phyloP scores from a whole-genome alignment of 1,140 invertebrate genomes.

The Aethina tumida region DNA sequence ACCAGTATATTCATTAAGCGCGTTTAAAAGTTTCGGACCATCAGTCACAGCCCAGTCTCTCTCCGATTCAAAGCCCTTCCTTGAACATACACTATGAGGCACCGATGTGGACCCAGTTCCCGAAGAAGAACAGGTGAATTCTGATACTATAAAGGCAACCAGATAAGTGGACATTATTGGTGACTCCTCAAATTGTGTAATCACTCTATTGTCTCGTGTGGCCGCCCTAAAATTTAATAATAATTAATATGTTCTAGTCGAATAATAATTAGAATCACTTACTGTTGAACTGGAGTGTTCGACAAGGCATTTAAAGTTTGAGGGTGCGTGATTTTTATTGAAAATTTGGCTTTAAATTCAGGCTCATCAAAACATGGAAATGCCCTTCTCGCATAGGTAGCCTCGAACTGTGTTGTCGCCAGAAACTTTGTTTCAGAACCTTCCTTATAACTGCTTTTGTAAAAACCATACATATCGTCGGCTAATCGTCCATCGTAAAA shows the following conservation, averaged over 20 bases:
- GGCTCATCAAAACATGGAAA: constrained; percentile 92
- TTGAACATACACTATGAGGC: constrained; percentile 49
- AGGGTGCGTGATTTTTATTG: constrained; percentile 50
- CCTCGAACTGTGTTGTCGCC: constrained; percentile 70
- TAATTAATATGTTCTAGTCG: too few species aligned
- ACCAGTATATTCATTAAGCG: constrained; percentile 9
- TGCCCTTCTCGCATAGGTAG: constrained; percentile 65
- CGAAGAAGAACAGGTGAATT: constrained; percentile 30
- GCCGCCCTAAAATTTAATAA: constrained; percentile 28
- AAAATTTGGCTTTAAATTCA: constrained; percentile 64
- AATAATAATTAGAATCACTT: neutral
- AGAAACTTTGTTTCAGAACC: constrained; percentile 30
- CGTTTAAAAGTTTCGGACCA: constrained; percentile 41
- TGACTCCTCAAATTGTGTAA: constrained; percentile 51
- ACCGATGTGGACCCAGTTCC: constrained; percentile 31
- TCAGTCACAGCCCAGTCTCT: constrained; percentile 46
- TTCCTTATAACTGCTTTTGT: constrained; percentile 17
- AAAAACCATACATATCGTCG: constrained; percentile 21
- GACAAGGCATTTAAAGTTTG: constrained; percentile 42
- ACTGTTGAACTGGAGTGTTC: constrained; percentile 32
- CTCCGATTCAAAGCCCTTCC: constrained; percentile 51
- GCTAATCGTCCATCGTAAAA: constrained; percentile 2
- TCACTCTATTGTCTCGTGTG: too few species aligned
- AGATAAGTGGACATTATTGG: constrained; percentile 66
- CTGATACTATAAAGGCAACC: constrained; percentile 53